A percentile compares a stretch with the other conserved stretches of the same genome.
Evolutionary conservation across 1,140 invertebrate genomes (phyloP).

Genomic region (Ostrea denselamellosa): DNA sequence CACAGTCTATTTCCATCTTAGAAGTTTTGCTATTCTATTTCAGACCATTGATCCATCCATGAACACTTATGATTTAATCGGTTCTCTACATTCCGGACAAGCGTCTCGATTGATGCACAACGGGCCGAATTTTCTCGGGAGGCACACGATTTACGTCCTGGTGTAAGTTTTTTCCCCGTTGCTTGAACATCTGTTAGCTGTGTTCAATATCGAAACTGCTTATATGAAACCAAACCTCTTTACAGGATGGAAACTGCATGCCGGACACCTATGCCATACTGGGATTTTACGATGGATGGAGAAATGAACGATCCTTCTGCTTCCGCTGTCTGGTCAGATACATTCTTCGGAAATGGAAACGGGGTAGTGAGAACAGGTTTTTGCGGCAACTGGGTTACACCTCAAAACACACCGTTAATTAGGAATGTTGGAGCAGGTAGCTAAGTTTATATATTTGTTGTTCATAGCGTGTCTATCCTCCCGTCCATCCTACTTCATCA

Average conservation of each 20-base stretch:
- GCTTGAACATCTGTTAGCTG: background rate
- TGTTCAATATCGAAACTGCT: background rate
- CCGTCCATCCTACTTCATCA: background rate
- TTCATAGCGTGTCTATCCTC: background rate
- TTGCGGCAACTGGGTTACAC: constrained; percentile 63
- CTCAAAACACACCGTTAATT: constrained; percentile 55
- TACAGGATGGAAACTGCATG: constrained; percentile 65
- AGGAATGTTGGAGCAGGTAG: constrained; percentile 53
- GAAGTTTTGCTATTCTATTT: background rate
- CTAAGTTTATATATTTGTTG: background rate
- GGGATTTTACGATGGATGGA: constrained; percentile 76
- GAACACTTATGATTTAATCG: constrained; percentile 52
- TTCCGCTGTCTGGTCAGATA: constrained; percentile 75
- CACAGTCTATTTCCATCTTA: too few species aligned
- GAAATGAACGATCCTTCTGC: constrained; percentile 72
- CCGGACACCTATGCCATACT: constrained; percentile 77
- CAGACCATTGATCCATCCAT: constrained; percentile 22
- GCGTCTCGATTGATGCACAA: constrained; percentile 45
- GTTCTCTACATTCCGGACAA: constrained; percentile 48
- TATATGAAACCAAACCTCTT: background rate
- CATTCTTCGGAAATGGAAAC: constrained; percentile 77
- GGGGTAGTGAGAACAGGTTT: constrained; percentile 78
- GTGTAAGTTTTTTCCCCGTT: constrained; percentile 43
- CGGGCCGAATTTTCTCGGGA: constrained; percentile 51
- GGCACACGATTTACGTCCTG: constrained; percentile 52